A percentile compares a stretch with the other conserved stretches of the same genome.
Conservation (phyloP, 1,140 invertebrate genomes). For the Oncopodura yosiiana region DNA sequence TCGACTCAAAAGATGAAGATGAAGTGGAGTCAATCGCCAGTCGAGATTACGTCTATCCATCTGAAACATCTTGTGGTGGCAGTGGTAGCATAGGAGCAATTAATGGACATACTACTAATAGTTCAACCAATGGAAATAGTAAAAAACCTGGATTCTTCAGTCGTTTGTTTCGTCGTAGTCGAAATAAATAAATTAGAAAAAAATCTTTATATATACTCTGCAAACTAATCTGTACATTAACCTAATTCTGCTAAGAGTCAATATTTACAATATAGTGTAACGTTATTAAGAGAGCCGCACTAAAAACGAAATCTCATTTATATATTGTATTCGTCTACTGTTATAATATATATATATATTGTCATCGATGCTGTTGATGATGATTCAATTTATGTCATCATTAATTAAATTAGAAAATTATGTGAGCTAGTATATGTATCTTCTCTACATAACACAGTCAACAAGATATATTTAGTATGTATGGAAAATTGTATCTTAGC, state of each 20-base stretch:
- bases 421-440: too few relatives aligned
- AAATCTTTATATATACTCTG: background rate
- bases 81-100: too few relatives aligned
- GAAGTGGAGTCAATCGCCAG: constrained; percentile 22
- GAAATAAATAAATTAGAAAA: constrained; percentile 13
- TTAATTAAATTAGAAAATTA: too few relatives aligned
- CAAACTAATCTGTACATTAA: background rate
- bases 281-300: constrained; percentile 8
- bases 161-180: constrained; percentile 20
- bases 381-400: background rate
- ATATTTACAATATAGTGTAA: constrained; percentile 7
- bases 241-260: background rate
- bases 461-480: too few relatives aligned
- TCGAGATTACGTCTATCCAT: constrained; percentile 19
- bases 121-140: too few relatives aligned
- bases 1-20: constrained; percentile 19
- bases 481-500: too few relatives aligned
- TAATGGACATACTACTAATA: too few relatives aligned
- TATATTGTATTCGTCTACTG: too few relatives aligned
- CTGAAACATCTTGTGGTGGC: too few relatives aligned
- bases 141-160: constrained; percentile 25
- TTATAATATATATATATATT: background rate
- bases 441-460: too few relatives aligned
- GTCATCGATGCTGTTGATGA: background rate
- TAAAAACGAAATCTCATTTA: too few relatives aligned